Evolutionary conservation across 1,140 invertebrate species (phyloP), one percentile per base, ranked within the genome.

Genomic region (Bursaphelenchus mucronatus): DNA sequence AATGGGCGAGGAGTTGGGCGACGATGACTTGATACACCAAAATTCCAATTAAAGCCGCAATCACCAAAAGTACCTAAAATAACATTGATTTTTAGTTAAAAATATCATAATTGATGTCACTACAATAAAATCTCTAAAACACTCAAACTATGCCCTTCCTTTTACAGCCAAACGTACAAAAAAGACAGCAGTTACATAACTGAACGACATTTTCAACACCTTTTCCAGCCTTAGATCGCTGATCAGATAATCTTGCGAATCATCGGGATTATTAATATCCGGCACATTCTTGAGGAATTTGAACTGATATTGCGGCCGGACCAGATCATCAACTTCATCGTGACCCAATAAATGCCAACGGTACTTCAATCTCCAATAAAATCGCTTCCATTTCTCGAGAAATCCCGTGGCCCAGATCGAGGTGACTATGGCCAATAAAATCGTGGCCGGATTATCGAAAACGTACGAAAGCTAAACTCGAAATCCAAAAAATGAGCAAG

Each of bases 51-150:
- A 51, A 15, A 10, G 21, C 15, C 0, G 49, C 49, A 10, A 51
- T 51, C 7, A 51, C 49, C 13, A 51, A n/a, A 51, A 15, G 21
- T 51, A 51, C 15, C 46, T 49, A 49, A 1, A 49, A 49, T 49
- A n/a, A 49, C 17, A n/a, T 49, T 3, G 17, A n/a, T 49, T 1
- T 13, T 49, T n/a, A 49, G 17, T 6, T 3, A 13, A 3, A 49
- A 17, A 49, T 5, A 30, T 30, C 30, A 5, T 30, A 30, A 30
- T 30, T 5, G 30, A 5, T 5, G 30, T 5, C 30, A n/a, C n/a
- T 30, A 30, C 5, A 30, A 30, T 30, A 30, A 30, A 30, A 1
- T 3, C 1, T 3, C 30, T 30, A 30, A 30, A 30, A 30, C 1
- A 30, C 1, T 30, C 30, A 30, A 30, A 30, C 30, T 30, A 30